Percentiles rank a stretch among this genome's conserved stretches.
Evolutionary conservation across 2,113 vertebrate species (phyloP).

Genomic region (Capra hircus): DNA sequence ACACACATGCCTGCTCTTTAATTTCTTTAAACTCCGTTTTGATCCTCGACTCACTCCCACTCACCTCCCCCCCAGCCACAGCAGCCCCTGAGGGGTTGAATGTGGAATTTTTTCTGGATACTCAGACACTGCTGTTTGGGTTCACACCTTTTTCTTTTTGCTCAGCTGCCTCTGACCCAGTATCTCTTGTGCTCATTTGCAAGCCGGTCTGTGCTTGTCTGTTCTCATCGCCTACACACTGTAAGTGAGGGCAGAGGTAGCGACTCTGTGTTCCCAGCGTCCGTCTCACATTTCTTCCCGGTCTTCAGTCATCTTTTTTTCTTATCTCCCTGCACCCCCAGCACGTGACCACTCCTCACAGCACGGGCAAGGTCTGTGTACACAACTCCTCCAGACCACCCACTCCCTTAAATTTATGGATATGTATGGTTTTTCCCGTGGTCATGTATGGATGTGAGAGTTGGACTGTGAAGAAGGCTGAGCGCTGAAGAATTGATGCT

Average conservation of each 20-base stretch:
- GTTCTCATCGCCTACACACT: neutral
- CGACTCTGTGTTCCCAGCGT: neutral
- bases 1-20: rapidly evolving
- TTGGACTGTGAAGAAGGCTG: too few species aligned
- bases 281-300: neutral
- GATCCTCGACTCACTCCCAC: too few species aligned
- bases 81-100: rapidly evolving
- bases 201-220: neutral
- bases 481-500: too few species aligned
- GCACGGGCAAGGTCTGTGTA: neutral
- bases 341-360: neutral
- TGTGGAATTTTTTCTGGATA: neutral
- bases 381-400: neutral
- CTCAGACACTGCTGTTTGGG: neutral
- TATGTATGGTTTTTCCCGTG: neutral
- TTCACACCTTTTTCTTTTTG: neutral
- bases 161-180: neutral
- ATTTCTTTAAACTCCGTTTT: neutral
- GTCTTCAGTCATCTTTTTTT: neutral
- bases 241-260: neutral
- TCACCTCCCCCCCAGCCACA: rapidly evolving
- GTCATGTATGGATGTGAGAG: too few species aligned
- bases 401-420: too few species aligned
- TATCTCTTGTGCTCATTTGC: too few species aligned
- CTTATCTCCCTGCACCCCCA: neutral